These are phyloP conservation scores for Odontothrips loti DNA, from an alignment of 2,888 invertebrate genomes.

Conservation along the genomic window DNA sequence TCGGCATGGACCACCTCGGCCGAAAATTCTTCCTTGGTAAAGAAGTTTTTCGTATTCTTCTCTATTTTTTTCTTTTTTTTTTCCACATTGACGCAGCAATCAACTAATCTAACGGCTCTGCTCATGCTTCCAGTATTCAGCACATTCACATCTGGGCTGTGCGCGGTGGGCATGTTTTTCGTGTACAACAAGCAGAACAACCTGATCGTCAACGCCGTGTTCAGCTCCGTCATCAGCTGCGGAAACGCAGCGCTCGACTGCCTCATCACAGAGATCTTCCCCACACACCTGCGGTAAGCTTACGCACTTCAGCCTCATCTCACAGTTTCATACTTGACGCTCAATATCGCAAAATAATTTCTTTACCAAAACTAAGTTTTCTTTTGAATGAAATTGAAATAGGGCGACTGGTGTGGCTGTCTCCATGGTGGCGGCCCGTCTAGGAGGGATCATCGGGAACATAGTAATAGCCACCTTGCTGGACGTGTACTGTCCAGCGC, in stretches of 20 bases:
- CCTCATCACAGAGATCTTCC: constrained; percentile 88
- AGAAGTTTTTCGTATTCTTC: constrained; percentile 33
- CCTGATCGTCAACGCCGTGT: constrained; percentile 75
- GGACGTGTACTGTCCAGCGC: constrained; percentile 84
- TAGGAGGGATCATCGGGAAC: constrained; percentile 85
- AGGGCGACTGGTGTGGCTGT: constrained; percentile 88
- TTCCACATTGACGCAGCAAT: too few relatives aligned
- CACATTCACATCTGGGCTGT: constrained; percentile 76
- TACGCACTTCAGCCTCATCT: background rate
- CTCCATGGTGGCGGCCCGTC: constrained; percentile 82
- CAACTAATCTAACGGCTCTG: constrained; percentile 39
- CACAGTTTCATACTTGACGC: too few relatives aligned
- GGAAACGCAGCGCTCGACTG: constrained; percentile 89
- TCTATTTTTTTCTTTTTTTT: constrained; percentile 38
- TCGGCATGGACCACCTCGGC: constrained; percentile 80
- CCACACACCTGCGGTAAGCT: constrained; percentile 75
- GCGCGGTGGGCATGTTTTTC: constrained; percentile 80
- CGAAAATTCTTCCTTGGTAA: constrained; percentile 77
- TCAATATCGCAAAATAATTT: too few relatives aligned
- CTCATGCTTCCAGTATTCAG: constrained; percentile 63
- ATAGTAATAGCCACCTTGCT: constrained; percentile 83
- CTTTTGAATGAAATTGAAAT: constrained; percentile 39
- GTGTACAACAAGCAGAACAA: constrained; percentile 79
- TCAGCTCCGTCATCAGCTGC: constrained; percentile 82
- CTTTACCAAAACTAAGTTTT: too few relatives aligned